These are phyloP conservation scores for Cynopterus brachyotis DNA, from an alignment of 2,113 vertebrate genomes.

Conservation along the genomic window DNA sequence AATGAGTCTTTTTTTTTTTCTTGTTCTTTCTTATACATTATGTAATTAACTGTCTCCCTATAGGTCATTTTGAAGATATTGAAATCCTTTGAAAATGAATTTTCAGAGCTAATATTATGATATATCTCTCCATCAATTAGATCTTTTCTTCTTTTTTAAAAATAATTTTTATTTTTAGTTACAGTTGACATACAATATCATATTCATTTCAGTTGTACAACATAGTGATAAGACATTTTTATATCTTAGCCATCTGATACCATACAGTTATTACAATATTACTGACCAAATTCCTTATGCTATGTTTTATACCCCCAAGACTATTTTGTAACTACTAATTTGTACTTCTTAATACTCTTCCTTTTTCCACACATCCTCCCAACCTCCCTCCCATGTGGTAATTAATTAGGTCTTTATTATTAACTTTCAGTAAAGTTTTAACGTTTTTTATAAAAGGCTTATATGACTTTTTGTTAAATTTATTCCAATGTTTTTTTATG, in stretches of 20 bases:
- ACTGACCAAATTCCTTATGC: no score
- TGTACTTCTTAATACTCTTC: no score
- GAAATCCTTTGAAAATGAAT: background rate
- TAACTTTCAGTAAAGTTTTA: slow-evolving; percentile 6
- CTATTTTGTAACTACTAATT: no score
- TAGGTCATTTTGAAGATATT: background rate
- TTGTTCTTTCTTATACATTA: background rate
- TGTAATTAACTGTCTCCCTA: background rate
- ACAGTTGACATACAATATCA: no score
- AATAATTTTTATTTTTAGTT: no score
- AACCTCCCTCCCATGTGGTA: no score
- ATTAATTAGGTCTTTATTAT: background rate
- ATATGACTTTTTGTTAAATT: background rate
- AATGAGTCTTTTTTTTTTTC: background rate
- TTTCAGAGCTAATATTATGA: background rate
- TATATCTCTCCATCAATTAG: background rate
- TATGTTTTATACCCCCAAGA: no score
- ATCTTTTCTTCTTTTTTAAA: background rate
- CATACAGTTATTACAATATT: no score
- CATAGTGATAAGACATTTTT: no score
- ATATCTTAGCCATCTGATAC: no score
- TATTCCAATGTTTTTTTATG: background rate
- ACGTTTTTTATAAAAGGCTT: background rate
- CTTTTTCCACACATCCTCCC: no score
- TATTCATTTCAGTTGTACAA: no score